Percentiles rank a stretch among this genome's conserved stretches.
Conservation (phyloP, 2,888 invertebrate species). For the Dugesia japonica region DNA sequence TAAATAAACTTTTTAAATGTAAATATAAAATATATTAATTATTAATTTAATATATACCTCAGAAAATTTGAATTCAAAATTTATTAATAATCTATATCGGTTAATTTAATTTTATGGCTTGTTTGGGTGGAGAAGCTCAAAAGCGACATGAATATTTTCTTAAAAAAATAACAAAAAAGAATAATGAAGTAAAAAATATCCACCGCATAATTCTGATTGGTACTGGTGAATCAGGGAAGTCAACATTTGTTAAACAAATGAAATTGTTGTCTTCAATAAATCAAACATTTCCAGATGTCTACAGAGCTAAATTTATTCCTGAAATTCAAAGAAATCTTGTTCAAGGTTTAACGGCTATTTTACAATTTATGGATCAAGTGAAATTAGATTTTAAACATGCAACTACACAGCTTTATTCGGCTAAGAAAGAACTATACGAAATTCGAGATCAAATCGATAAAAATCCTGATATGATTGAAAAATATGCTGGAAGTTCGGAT, state of each 20-base stretch:
- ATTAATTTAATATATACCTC: background rate
- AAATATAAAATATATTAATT: too few species aligned
- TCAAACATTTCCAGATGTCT: slow-evolving; percentile 25
- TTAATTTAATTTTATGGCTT: background rate
- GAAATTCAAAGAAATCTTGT: slow-evolving; percentile 31
- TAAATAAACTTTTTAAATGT: too few species aligned
- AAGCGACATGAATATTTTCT: slow-evolving; percentile 32
- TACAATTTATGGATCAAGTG: slow-evolving; percentile 27
- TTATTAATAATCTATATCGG: too few species aligned
- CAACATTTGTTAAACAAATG: slow-evolving; percentile 34
- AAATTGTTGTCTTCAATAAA: slow-evolving; percentile 28
- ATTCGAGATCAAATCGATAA: slow-evolving; percentile 27
- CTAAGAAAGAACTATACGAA: slow-evolving; percentile 17
- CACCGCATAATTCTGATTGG: slow-evolving; percentile 32
- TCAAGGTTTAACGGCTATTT: slow-evolving; percentile 17
- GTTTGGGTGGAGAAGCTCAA: slow-evolving; percentile 12
- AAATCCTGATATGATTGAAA: slow-evolving; percentile 28
- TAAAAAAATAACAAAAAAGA: slow-evolving; percentile 20
- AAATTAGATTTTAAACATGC: background rate
- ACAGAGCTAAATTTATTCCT: slow-evolving; percentile 26
- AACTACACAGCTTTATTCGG: background rate
- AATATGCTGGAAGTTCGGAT: slow-evolving; percentile 16
- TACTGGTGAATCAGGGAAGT: slow-evolving; percentile 32
- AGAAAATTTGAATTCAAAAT: background rate
- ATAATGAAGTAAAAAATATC: slow-evolving; percentile 22